Base-by-base conservation (phyloP, 2,797 vertebrate species). In the Schizothorax lantsangensis region DNA sequence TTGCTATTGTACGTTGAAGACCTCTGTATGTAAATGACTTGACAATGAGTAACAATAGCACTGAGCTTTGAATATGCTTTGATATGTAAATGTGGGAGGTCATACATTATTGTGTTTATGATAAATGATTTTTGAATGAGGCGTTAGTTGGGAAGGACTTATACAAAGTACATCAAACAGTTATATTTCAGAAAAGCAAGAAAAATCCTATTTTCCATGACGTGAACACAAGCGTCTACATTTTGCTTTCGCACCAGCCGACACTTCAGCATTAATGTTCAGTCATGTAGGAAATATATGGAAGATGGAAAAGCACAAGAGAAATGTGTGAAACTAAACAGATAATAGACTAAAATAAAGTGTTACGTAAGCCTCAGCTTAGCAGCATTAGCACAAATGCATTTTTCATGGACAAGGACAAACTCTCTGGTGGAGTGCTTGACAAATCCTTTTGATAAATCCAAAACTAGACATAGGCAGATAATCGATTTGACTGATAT, bases 141-240 rank as follows among this genome's bases (percentile, higher is more conserved):
- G n/a, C 2, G 0, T 40, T 71, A 36, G 1, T 5, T 6, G 1
- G 6, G 43, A 68, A 47, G 12, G 47, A n/a, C 36, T 71, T 54
- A 54, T 11, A 69, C 6, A 4, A 4, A 38, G 66, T 15, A 54
- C 45, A 54, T 40, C 47, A 71, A 40, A 69, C 15, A 19, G 43
- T 66, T 66, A 66, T 33, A 43, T 69, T 54, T 6, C 23, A n/a
- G n/a, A 40, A 71, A 54, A 43, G 30, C 69, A 73, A 33, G 30
- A 57, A 69, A 45, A 64, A 81, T 68, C 62, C 17, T 43, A 72
- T 72, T 83, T 54, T 82, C 47, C 52, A 33, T 74, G 47, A 73
- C 6, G 52, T 33, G 81, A 83, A 49, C 47, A 59, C 8, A 21
- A 71, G 66, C n/a, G 15, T 47, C 9, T 66, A 75, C 40, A 6